Conservation (phyloP, 2,113 vertebrate genomes). For the Puffinus mauretanicus region DNA sequence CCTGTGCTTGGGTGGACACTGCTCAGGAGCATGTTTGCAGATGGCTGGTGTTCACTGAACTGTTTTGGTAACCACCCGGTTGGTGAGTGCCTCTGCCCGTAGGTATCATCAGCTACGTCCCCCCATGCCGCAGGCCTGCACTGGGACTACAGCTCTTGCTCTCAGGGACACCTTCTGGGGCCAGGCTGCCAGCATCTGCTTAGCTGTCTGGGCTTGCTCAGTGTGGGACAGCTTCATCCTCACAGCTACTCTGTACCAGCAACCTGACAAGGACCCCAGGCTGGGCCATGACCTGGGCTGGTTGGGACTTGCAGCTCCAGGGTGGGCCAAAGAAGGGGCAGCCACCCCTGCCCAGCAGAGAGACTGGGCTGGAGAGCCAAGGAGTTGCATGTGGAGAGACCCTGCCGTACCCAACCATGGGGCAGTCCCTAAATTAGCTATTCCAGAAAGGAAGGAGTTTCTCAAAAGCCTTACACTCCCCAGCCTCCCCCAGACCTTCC, state of each 20-base stretch:
- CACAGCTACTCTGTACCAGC: background rate
- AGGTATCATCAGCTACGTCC: background rate
- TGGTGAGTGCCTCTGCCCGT: background rate
- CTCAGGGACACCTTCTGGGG: background rate
- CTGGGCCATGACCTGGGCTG: background rate
- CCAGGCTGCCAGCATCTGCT: background rate
- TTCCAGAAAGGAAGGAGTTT: background rate
- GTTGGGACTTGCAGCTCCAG: background rate
- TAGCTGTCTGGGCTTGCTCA: background rate
- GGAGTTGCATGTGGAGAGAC: background rate
- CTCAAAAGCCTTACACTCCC: background rate
- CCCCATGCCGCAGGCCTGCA: background rate
- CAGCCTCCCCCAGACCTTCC: background rate
- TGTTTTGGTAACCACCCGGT: background rate
- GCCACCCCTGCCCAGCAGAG: background rate
- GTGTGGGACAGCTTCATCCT: background rate
- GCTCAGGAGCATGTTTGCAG: background rate
- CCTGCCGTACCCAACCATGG: rapidly evolving
- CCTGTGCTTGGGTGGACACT: background rate
- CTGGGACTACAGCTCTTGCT: background rate
- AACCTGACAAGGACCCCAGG: background rate
- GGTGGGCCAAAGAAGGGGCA: background rate
- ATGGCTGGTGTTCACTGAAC: background rate
- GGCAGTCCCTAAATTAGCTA: background rate
- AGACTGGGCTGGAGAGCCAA: background rate